A percentile compares a stretch with the other conserved stretches of the same genome.
Conservation (phyloP, 2,113 vertebrate genomes). For the Oophaga pumilio region DNA sequence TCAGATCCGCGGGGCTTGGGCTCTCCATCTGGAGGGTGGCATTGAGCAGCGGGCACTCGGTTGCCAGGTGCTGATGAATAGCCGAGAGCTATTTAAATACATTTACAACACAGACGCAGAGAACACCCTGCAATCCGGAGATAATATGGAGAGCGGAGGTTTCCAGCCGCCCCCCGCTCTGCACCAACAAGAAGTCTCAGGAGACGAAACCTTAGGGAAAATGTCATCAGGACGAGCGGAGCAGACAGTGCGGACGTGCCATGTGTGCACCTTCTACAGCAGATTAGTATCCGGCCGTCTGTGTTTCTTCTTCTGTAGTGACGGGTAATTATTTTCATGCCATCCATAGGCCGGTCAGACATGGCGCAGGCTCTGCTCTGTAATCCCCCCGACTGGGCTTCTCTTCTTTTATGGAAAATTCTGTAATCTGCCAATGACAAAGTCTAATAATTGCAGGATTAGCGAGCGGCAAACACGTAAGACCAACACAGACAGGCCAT, state of each 20-base stretch:
- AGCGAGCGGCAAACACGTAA: neutral
- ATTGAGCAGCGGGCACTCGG: neutral
- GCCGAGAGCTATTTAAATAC: neutral
- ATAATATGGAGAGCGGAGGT: neutral
- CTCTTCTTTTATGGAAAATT: neutral
- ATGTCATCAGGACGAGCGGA: neutral
- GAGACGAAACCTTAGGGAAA: neutral
- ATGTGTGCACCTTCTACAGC: neutral
- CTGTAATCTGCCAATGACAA: neutral
- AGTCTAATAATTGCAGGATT: conserved; percentile 7
- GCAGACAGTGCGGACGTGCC: neutral
- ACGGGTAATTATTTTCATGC: neutral
- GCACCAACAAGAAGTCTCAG: neutral
- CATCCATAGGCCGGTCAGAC: neutral
- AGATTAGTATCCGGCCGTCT: neutral
- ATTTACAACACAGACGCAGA: neutral
- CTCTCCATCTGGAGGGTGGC: neutral
- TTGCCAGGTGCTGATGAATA: neutral
- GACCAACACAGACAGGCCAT: neutral
- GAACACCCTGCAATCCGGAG: conserved; percentile 5
- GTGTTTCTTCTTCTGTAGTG: neutral
- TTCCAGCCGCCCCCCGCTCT: neutral
- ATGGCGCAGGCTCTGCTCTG: neutral
- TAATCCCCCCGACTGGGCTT: neutral
- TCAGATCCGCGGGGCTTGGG: neutral